Evolutionary conservation across 2,797 vertebrate species (phyloP).

Genomic region (Cygnus olor): DNA sequence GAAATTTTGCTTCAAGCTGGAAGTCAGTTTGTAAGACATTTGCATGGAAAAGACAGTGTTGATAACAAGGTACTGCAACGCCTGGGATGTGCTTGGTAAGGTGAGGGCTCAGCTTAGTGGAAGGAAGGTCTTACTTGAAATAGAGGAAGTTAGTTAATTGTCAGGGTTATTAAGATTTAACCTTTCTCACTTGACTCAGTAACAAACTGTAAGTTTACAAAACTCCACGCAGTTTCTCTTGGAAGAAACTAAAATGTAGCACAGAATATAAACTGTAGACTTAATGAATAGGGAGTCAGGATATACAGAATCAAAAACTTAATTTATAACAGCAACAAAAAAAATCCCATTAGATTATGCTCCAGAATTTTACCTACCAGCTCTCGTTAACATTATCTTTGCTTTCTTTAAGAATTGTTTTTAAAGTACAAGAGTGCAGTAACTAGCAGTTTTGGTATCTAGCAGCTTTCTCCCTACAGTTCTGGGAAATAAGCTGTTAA

Average conservation of each 20-base stretch:
- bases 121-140: not conserved
- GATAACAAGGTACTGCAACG: not conserved
- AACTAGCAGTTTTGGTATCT: not conserved
- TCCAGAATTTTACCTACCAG: not conserved
- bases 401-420: not conserved
- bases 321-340: not conserved
- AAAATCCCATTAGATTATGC: not conserved
- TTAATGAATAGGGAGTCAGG: not conserved
- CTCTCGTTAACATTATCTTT: not conserved
- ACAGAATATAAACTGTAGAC: not conserved
- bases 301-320: not conserved
- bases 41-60: not conserved
- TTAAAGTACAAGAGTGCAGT: not conserved
- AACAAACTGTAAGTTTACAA: not conserved
- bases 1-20: not conserved
- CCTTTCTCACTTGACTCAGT: not conserved
- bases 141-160: not conserved
- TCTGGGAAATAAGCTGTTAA: not conserved
- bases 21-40: not conserved
- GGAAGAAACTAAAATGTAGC: not conserved
- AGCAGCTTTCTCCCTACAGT: not conserved
- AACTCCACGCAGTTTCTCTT: not conserved
- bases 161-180: not conserved
- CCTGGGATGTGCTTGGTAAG: not conserved
- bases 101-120: not conserved